These are phyloP conservation scores for Melanotaenia boesemani DNA, from an alignment of 2,797 vertebrate species.

Conservation along the genomic window DNA sequence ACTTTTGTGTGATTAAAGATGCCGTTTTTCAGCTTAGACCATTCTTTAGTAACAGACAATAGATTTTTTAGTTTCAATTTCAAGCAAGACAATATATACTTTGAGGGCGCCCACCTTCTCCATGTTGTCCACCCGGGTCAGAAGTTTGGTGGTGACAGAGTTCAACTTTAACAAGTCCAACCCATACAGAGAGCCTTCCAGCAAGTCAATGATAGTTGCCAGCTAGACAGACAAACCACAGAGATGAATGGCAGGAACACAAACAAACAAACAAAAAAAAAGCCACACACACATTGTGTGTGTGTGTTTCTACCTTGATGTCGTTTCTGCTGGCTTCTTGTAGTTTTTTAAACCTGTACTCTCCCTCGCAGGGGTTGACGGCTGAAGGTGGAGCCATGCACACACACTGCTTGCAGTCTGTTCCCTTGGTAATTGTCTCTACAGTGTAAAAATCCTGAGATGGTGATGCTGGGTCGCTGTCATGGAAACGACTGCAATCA, in stretches of 20 bases:
- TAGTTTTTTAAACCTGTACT: slow-evolving; percentile 92
- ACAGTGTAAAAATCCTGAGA: slow-evolving; percentile 89
- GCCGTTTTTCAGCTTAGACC: background rate
- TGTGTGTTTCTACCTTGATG: slow-evolving; percentile 86
- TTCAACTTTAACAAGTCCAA: slow-evolving; percentile 94
- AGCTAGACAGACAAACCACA: slow-evolving; percentile 76
- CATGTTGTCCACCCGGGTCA: slow-evolving; percentile 89
- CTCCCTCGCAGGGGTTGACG: slow-evolving; percentile 93
- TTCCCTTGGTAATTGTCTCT: slow-evolving; percentile 92
- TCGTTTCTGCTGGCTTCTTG: slow-evolving; percentile 87
- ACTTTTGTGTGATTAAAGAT: background rate
- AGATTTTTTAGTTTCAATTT: background rate
- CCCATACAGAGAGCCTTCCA: slow-evolving; percentile 93
- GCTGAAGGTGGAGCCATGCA: slow-evolving; percentile 93
- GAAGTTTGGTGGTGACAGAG: slow-evolving; percentile 91
- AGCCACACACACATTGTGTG: too few relatives aligned
- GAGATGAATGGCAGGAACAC: background rate
- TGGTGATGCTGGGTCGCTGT: slow-evolving; percentile 70
- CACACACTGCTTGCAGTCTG: slow-evolving; percentile 91
- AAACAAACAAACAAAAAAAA: background rate
- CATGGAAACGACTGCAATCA: slow-evolving; percentile 85
- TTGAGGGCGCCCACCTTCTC: slow-evolving; percentile 86
- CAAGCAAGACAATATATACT: background rate
- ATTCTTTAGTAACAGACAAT: background rate
- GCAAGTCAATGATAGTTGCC: slow-evolving; percentile 89